Evolutionary conservation across 2,113 vertebrate species (phyloP).

Genomic region (Sterrhoptilus dennistouni): DNA sequence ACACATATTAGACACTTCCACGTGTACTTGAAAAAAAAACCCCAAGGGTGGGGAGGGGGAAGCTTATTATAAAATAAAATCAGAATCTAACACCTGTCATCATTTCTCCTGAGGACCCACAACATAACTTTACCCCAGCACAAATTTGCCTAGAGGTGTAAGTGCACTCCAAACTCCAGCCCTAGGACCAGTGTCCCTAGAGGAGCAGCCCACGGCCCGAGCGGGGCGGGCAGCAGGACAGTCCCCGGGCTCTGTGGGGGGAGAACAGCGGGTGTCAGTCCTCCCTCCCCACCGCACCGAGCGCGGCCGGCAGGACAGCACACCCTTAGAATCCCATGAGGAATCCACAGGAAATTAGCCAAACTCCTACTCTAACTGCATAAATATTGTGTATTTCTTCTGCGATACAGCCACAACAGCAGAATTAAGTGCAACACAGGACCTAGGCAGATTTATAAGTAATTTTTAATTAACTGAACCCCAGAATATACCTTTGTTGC

Average conservation of each 20-base stretch:
- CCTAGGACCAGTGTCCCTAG: fast-evolving
- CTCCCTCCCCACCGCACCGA: fast-evolving
- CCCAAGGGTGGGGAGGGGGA: not conserved
- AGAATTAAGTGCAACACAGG: not conserved
- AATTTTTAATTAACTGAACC: conserved; percentile 61
- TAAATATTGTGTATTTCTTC: not conserved
- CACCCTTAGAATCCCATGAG: fast-evolving
- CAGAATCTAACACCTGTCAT: not conserved
- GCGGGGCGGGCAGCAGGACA: not conserved
- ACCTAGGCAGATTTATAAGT: not conserved
- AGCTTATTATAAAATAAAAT: not conserved
- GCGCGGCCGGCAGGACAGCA: too few species aligned
- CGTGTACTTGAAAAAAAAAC: not conserved
- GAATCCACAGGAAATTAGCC: not conserved
- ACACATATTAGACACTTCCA: not conserved
- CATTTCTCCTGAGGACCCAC: not conserved
- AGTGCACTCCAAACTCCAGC: too few species aligned
- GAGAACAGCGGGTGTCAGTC: not conserved
- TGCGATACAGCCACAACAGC: not conserved
- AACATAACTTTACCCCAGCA: not conserved
- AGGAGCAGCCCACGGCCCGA: not conserved
- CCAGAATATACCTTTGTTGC: conserved; percentile 46
- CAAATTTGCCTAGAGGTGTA: fast-evolving
- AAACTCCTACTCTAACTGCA: not conserved
- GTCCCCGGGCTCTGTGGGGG: fast-evolving